Percentiles rank a stretch among this genome's conserved stretches.
Conservation (phyloP, 2,113 vertebrate genomes). For the Colaptes auratus region DNA sequence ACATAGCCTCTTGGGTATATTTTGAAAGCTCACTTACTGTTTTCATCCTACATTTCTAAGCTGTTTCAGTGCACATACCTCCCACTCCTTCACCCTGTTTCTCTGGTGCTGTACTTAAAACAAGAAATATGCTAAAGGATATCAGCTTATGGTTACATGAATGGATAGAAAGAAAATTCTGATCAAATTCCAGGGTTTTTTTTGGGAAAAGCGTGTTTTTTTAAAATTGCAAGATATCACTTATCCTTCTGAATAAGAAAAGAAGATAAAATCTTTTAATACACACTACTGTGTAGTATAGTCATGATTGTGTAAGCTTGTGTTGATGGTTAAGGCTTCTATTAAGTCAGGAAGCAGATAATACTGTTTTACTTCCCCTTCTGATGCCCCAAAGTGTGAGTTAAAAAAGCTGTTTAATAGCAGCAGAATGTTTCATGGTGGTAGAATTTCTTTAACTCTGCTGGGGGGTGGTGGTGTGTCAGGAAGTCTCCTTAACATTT, state of each 20-base stretch:
- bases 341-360: conserved; percentile 37
- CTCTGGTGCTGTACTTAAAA: background rate
- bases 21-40: conserved; percentile 7
- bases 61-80: background rate
- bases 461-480: background rate
- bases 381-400: background rate
- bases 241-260: background rate
- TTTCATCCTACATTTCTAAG: background rate
- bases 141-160: background rate
- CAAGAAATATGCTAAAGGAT: background rate
- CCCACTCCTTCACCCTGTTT: background rate
- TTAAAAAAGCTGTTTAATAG: conserved; percentile 4
- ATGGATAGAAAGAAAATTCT: background rate
- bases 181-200: background rate
- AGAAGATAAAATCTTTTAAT: background rate
- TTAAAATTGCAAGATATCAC: background rate
- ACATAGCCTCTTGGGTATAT: background rate
- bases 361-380: conserved; percentile 20
- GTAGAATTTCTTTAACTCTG: conserved; percentile 16
- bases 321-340: background rate
- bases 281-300: background rate
- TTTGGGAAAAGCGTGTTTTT: background rate
- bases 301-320: background rate
- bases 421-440: background rate
- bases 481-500: conserved; percentile 9